Percentiles rank a stretch among this genome's conserved stretches.
These are phyloP conservation scores for Dioctria linearis DNA, from an alignment of 2,888 invertebrate species.

Conservation along the genomic window DNA sequence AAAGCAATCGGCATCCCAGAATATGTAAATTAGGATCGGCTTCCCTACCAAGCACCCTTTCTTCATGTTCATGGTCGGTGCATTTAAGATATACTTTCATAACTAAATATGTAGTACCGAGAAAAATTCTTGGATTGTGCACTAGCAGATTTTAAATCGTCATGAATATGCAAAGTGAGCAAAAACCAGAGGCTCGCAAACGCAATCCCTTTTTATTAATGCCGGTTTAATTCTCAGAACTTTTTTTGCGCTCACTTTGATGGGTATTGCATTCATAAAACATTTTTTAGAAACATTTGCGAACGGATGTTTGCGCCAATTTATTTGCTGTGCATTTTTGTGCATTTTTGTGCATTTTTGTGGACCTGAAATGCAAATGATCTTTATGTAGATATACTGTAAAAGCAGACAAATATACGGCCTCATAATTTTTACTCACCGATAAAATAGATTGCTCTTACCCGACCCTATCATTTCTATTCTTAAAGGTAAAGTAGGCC, in stretches of 20 bases:
- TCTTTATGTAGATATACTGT: neutral
- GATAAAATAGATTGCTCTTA: constrained; percentile 52
- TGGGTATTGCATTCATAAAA: neutral
- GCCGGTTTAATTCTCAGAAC: constrained; percentile 37
- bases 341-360: neutral
- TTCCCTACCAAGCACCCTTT: no score
- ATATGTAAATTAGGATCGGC: no score
- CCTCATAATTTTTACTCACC: neutral
- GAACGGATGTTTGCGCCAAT: neutral
- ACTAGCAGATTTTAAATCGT: neutral
- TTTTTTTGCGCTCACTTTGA: constrained; percentile 1
- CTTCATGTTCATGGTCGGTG: no score
- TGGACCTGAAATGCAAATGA: neutral
- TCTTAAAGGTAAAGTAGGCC: no score
- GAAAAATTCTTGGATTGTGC: no score
- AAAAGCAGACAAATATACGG: no score
- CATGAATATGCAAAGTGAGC: constrained; percentile 28
- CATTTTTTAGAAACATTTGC: neutral
- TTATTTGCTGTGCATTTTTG: neutral
- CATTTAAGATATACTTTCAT: no score
- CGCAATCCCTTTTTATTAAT: constrained; percentile 9
- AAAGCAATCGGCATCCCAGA: no score
- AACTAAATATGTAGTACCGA: no score
- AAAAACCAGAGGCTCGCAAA: neutral
- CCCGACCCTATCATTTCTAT: no score